Percentiles rank a stretch among this genome's conserved stretches.
phyloP scores from a whole-genome alignment of 1,140 invertebrate species.

The Mamestra configurata region DNA sequence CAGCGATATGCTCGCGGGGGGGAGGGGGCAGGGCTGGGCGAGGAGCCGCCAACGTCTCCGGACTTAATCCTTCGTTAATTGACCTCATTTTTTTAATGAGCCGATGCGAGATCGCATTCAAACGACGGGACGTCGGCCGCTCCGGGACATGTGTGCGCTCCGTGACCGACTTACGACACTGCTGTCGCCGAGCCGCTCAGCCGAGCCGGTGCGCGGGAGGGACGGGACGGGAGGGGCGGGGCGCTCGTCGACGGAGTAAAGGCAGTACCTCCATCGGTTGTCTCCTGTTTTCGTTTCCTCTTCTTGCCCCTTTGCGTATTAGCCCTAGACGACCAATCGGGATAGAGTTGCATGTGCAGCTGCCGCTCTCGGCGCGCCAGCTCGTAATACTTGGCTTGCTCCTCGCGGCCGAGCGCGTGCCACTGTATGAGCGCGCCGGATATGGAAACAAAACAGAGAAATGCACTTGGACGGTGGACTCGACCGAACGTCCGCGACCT shows the following conservation, averaged over 20 bases:
- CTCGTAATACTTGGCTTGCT: slow-evolving; percentile 99
- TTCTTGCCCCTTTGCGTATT: slow-evolving; percentile 99
- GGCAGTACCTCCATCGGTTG: slow-evolving; percentile 97
- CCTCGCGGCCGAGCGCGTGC: slow-evolving; percentile 99
- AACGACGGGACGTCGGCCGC: slow-evolving; percentile 70
- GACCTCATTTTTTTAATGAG: slow-evolving; percentile 82
- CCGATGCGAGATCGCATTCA: slow-evolving; percentile 57
- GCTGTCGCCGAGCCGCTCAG: slow-evolving; percentile 43
- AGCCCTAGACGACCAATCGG: slow-evolving; percentile 99
- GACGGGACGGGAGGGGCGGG: slow-evolving; percentile 52
- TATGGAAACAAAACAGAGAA: slow-evolving; percentile 89
- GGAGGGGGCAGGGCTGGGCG: slow-evolving; percentile 52
- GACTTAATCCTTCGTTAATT: slow-evolving; percentile 83
- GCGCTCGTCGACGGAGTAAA: slow-evolving; percentile 76
- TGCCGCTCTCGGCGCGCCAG: slow-evolving; percentile 99
- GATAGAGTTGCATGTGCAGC: slow-evolving; percentile 99
- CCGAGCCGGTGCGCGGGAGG: slow-evolving; percentile 2
- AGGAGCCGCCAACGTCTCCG: slow-evolving; percentile 74
- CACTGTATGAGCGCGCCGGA: slow-evolving; percentile 91
- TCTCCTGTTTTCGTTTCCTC: slow-evolving; percentile 99
- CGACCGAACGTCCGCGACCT: slow-evolving; percentile 63
- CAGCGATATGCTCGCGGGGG: slow-evolving; percentile 41
- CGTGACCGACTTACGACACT: slow-evolving; percentile 58
- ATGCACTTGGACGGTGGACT: slow-evolving; percentile 84
- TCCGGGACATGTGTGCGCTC: slow-evolving; percentile 59